Evolutionary conservation across 2,888 invertebrate genomes (phyloP).

Genomic region (Xestia sexstrigata): DNA sequence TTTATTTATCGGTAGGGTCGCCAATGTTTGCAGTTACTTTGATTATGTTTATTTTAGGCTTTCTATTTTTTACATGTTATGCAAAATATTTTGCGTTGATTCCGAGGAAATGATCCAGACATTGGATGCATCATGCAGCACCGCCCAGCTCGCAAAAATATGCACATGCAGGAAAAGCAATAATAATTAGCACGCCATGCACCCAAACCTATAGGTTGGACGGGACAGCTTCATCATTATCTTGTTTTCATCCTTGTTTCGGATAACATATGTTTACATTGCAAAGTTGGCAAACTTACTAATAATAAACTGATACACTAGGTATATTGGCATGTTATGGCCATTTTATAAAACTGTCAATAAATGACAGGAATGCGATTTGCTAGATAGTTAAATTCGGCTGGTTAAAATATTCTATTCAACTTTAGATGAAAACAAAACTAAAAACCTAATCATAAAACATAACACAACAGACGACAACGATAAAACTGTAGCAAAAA

Average conservation of each 20-base stretch:
- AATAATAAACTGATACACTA: no score
- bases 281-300: no score
- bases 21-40: slow-evolving; percentile 9
- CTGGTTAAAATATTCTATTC: neutral
- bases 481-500: slow-evolving; percentile 35
- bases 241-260: no score
- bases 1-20: slow-evolving; percentile 7
- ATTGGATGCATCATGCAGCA: neutral
- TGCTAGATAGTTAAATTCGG: no score
- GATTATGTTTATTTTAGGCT: neutral
- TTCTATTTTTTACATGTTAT: neutral
- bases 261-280: no score
- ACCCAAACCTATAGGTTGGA: neutral
- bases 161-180: neutral
- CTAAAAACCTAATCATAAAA: slow-evolving; percentile 14
- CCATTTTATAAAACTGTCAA: no score
- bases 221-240: no score
- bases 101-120: neutral
- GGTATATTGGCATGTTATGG: no score
- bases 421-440: neutral
- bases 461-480: slow-evolving; percentile 10
- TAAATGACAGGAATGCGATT: no score
- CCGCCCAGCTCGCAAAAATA: neutral
- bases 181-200: neutral
- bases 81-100: neutral